Evolutionary conservation across 1,140 invertebrate genomes (phyloP).

Genomic region (Drosophila neocordata): DNA sequence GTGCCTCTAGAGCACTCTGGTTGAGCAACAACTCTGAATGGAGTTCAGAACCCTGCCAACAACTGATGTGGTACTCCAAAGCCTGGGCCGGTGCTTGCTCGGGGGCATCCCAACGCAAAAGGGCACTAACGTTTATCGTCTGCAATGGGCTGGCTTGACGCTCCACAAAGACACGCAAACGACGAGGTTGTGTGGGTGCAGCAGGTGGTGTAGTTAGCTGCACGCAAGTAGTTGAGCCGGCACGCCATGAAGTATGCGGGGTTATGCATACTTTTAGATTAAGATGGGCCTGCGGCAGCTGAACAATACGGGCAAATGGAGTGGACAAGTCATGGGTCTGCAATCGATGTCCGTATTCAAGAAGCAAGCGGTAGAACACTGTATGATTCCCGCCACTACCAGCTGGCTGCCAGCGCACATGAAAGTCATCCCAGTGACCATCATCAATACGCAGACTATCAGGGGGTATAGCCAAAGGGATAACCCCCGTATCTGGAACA

Average conservation of each 20-base stretch:
- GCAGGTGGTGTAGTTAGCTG: conserved; percentile 87
- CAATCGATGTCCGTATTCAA: conserved; percentile 51
- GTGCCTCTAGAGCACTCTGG: conserved; percentile 53
- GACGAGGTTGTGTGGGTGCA: conserved; percentile 88
- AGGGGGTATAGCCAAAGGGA: conserved; percentile 87
- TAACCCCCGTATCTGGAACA: conserved; percentile 83
- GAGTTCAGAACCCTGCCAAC: conserved; percentile 61
- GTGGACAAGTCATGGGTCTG: conserved; percentile 51
- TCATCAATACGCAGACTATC: conserved; percentile 86
- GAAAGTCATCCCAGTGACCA: conserved; percentile 90
- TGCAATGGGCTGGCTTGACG: conserved; percentile 74
- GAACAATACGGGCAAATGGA: conserved; percentile 62
- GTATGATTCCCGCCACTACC: conserved; percentile 90
- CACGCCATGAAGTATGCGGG: conserved; percentile 93
- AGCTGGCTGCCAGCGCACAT: conserved; percentile 90
- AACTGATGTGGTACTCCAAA: conserved; percentile 66
- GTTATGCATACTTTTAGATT: conserved; percentile 88
- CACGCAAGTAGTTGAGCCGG: conserved; percentile 85
- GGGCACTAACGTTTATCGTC: conserved; percentile 75
- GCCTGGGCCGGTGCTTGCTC: conserved; percentile 84
- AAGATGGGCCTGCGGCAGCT: conserved; percentile 87
- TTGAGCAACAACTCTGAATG: conserved; percentile 56
- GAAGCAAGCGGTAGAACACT: conserved; percentile 87
- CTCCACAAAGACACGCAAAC: conserved; percentile 88
- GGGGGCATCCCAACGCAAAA: conserved; percentile 91